Percentiles rank a stretch among this genome's conserved stretches.
Evolutionary conservation across 2,888 invertebrate species (phyloP).

Genomic region (Drosophila diplacantha): DNA sequence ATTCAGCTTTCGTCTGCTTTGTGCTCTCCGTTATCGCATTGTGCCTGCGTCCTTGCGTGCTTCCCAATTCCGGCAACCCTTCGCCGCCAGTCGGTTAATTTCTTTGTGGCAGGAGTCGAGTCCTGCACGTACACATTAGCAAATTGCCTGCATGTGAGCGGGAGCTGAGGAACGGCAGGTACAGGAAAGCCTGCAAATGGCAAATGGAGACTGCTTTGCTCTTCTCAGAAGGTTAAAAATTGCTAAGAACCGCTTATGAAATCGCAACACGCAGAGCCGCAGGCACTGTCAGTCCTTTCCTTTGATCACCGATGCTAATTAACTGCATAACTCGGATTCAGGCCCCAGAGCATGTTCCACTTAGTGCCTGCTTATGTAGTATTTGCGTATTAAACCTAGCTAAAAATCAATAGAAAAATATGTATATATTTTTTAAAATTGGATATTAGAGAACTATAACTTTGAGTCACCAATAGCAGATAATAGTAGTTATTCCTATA

Average conservation of each 20-base stretch:
- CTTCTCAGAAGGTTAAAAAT: slow-evolving; percentile 37
- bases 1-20: slow-evolving; percentile 52
- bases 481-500: neutral
- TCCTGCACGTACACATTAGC: slow-evolving; percentile 59
- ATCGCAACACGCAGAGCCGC: slow-evolving; percentile 24
- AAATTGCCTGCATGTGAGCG: slow-evolving; percentile 54
- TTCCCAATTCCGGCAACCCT: slow-evolving; percentile 9
- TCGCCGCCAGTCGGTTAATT: slow-evolving; percentile 48
- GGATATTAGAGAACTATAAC: neutral
- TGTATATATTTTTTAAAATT: neutral
- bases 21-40: slow-evolving; percentile 30
- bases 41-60: slow-evolving; percentile 26
- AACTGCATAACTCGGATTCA: slow-evolving; percentile 24
- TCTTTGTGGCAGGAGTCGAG: slow-evolving; percentile 49
- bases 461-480: neutral
- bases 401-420: neutral
- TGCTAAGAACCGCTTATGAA: slow-evolving; percentile 45
- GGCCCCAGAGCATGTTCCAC: slow-evolving; percentile 1
- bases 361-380: neutral
- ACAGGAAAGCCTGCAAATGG: slow-evolving; percentile 34
- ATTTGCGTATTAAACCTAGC: neutral
- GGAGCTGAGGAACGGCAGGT: slow-evolving; percentile 10
- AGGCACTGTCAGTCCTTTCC: slow-evolving; percentile 21
- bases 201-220: slow-evolving; percentile 42
- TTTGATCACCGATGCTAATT: slow-evolving; percentile 32